Conservation (phyloP, 2,888 invertebrate genomes). For the Ectobius pallidus region DNA sequence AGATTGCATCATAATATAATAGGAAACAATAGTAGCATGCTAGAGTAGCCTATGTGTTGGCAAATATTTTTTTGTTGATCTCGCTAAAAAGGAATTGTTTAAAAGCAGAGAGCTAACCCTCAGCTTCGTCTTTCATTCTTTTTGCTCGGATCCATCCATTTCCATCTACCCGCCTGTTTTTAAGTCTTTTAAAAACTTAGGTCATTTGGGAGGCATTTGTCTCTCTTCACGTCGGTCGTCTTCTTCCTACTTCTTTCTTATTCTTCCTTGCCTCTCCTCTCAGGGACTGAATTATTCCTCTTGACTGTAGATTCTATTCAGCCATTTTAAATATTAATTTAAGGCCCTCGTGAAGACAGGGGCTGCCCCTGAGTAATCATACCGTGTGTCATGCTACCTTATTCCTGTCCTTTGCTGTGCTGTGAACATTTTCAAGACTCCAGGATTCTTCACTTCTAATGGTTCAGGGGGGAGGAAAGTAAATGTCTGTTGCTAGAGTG, state of each 20-base stretch:
- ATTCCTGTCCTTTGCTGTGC: not conserved
- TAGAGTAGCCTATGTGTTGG: too few species aligned
- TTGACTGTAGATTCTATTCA: constrained; percentile 27
- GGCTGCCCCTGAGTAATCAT: not conserved
- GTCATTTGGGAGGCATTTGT: constrained; percentile 26
- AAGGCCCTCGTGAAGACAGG: constrained; percentile 4
- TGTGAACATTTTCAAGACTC: not conserved
- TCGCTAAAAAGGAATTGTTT: too few species aligned
- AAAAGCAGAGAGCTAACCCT: too few species aligned
- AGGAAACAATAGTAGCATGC: too few species aligned
- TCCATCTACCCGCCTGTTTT: not conserved
- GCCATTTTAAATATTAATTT: constrained; percentile 29
- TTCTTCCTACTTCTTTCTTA: not conserved
- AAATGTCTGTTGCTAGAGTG: too few species aligned
- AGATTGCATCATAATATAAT: too few species aligned
- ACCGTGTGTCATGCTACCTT: not conserved
- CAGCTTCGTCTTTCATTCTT: not conserved
- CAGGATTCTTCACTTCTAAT: not conserved
- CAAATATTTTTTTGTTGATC: too few species aligned
- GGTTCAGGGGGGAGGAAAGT: too few species aligned
- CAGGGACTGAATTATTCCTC: constrained; percentile 13
- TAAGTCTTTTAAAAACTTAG: constrained; percentile 10
- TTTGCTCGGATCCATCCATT: constrained; percentile 5
- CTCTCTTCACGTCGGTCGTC: constrained; percentile 6
- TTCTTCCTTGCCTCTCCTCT: not conserved